These are phyloP conservation scores for Anoplolepis gracilipes DNA, from an alignment of 1,140 invertebrate species.

Conservation along the genomic window DNA sequence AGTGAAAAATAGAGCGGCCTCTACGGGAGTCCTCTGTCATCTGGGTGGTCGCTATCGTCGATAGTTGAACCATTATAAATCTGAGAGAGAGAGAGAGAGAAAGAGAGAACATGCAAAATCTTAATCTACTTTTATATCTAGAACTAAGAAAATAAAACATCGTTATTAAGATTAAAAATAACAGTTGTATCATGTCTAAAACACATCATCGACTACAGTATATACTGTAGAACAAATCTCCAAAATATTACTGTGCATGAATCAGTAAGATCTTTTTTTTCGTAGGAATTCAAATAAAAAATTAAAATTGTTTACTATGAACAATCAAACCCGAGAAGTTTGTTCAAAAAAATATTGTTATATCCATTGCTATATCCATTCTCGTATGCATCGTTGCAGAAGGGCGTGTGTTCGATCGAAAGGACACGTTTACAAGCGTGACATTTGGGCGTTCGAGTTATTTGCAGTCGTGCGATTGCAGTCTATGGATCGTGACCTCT, in stretches of 20 bases:
- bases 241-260: background rate
- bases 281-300: background rate
- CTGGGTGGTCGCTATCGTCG: background rate
- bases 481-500: slow-evolving; percentile 64
- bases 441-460: slow-evolving; percentile 69
- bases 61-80: slow-evolving; percentile 15
- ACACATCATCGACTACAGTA: background rate
- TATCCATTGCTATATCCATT: no score
- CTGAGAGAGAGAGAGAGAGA: background rate
- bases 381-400: background rate
- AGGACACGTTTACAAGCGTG: slow-evolving; percentile 62
- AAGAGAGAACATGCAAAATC: background rate
- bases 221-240: background rate
- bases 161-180: background rate
- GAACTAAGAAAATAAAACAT: background rate
- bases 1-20: slow-evolving; percentile 61
- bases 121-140: background rate
- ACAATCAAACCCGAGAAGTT: background rate
- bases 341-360: background rate
- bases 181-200: no score
- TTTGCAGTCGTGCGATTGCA: slow-evolving; percentile 72
- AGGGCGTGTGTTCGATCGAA: slow-evolving; percentile 45
- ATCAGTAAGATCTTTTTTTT: background rate
- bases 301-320: background rate
- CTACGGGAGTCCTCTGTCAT: background rate